Evolutionary conservation across 2,113 vertebrate species (phyloP).

Genomic region (Tautogolabrus adspersus): DNA sequence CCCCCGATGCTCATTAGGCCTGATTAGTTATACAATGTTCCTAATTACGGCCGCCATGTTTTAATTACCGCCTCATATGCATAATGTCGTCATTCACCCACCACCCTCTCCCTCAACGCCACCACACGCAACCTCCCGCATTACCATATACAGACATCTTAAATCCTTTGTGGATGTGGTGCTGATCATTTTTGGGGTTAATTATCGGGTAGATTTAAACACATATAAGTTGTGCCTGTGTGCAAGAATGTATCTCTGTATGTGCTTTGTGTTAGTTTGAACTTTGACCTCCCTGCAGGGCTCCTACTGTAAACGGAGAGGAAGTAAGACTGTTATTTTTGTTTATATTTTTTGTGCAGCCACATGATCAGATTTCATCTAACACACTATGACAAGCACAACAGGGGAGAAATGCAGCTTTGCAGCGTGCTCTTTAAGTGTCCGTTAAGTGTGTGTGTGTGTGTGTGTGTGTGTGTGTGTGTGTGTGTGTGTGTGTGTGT

Average conservation of each 20-base stretch:
- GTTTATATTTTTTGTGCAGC: background rate
- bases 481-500: conserved; percentile 36
- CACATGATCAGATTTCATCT: background rate
- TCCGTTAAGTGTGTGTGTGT: conserved; percentile 13
- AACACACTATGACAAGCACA: background rate
- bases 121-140: background rate
- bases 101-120: background rate
- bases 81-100: conserved; percentile 39
- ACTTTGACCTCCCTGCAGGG: conserved; percentile 46
- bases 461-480: conserved; percentile 35
- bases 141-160: conserved; percentile 16
- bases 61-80: conserved; percentile 79
- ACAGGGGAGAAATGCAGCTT: background rate
- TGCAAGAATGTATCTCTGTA: background rate
- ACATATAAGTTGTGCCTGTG: background rate
- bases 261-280: conserved; percentile 1
- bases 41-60: conserved; percentile 81
- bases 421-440: background rate
- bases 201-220: background rate
- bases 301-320: no score
- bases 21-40: conserved; percentile 82
- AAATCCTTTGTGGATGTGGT: background rate
- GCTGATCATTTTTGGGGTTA: background rate
- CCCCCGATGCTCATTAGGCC: conserved; percentile 76
- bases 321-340: no score